Conservation (phyloP, 2,113 vertebrate genomes). For the Reinhardtius hippoglossoides region DNA sequence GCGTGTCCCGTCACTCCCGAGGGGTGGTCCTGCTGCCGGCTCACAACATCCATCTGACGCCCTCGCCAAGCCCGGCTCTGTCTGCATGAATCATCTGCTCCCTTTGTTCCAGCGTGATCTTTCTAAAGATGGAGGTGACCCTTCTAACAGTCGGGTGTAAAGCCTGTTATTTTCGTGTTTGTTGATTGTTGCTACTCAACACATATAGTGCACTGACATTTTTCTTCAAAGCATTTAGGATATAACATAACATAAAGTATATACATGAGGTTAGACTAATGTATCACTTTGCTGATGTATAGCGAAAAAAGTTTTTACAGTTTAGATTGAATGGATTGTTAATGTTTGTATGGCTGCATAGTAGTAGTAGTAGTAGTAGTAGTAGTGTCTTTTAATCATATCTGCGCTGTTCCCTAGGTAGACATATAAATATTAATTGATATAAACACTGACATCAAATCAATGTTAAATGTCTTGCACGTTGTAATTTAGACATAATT, state of each 20-base stretch:
- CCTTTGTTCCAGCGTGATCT: slow-evolving; percentile 34
- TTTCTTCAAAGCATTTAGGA: slow-evolving; percentile 11
- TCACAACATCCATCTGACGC: slow-evolving; percentile 35
- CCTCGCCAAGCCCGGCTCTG: neutral
- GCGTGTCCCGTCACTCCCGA: slow-evolving; percentile 55
- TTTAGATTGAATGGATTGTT: neutral
- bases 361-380: too few relatives aligned
- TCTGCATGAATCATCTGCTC: slow-evolving; percentile 41
- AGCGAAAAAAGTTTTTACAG: neutral
- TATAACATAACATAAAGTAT: neutral
- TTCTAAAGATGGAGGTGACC: slow-evolving; percentile 40
- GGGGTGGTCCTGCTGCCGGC: slow-evolving; percentile 59
- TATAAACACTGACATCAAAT: neutral
- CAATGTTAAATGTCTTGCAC: neutral
- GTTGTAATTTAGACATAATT: too few relatives aligned
- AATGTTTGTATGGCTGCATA: too few relatives aligned
- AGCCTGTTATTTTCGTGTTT: slow-evolving; percentile 29
- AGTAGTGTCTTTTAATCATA: too few relatives aligned
- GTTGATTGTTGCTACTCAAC: slow-evolving; percentile 32
- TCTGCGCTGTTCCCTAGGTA: too few relatives aligned
- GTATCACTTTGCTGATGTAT: slow-evolving; percentile 26
- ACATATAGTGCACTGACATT: slow-evolving; percentile 1
- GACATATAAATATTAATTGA: too few relatives aligned
- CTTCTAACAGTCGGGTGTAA: slow-evolving; percentile 9
- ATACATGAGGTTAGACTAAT: slow-evolving; percentile 35